Evolutionary conservation across 2,113 vertebrate species (phyloP).

Genomic region (Trematocara variabile): DNA sequence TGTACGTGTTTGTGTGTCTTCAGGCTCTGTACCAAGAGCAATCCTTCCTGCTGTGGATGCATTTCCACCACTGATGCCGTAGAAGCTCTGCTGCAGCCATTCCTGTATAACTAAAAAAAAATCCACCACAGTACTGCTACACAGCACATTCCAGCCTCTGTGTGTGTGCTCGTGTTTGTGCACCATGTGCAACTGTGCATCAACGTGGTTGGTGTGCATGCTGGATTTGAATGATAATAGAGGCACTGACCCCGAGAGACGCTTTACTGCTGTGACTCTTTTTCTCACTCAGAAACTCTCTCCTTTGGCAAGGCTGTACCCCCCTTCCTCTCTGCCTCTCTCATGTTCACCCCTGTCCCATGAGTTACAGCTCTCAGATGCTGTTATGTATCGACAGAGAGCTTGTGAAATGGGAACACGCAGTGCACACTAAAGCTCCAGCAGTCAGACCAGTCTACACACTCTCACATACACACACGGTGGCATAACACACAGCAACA

Average conservation of each 20-base stretch:
- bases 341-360: slow-evolving; percentile 41
- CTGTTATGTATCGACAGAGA: slow-evolving; percentile 22
- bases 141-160: slow-evolving; percentile 3
- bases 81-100: slow-evolving; percentile 47
- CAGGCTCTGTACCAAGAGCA: slow-evolving; percentile 1
- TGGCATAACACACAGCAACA: slow-evolving; percentile 10
- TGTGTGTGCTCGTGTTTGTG: neutral
- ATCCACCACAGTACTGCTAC: slow-evolving; percentile 12
- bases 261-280: slow-evolving; percentile 38
- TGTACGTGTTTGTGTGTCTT: neutral
- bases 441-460: neutral
- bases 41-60: slow-evolving; percentile 41
- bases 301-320: neutral
- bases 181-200: neutral
- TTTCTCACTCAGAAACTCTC: slow-evolving; percentile 19
- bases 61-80: slow-evolving; percentile 37
- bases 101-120: slow-evolving; percentile 11
- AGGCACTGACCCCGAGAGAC: slow-evolving; percentile 57
- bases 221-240: slow-evolving; percentile 64
- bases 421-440: neutral
- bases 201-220: neutral
- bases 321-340: neutral
- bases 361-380: slow-evolving; percentile 34
- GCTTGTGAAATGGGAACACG: slow-evolving; percentile 23
- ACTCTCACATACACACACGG: neutral